These are phyloP conservation scores for Heliconius charithonia DNA, from an alignment of 2,888 invertebrate species.

Conservation along the genomic window DNA sequence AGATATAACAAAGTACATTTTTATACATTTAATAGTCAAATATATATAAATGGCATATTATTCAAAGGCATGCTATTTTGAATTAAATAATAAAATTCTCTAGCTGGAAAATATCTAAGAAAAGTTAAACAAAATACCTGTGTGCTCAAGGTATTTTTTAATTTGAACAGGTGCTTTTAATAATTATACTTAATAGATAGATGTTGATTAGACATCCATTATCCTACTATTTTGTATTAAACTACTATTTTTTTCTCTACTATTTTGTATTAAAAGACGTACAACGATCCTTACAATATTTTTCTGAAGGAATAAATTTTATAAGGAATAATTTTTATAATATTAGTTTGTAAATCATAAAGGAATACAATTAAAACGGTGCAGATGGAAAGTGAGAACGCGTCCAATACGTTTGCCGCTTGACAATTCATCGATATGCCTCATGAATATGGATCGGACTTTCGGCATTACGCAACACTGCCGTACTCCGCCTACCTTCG, in stretches of 20 bases:
- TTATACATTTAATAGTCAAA: too few species aligned
- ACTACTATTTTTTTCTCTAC: too few species aligned
- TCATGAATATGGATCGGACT: constrained; percentile 77
- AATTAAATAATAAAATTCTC: background rate
- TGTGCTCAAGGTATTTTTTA: background rate
- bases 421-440: constrained; percentile 71
- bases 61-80: background rate
- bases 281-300: background rate
- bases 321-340: background rate
- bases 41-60: background rate
- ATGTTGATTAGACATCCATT: too few species aligned
- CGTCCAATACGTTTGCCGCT: constrained; percentile 51
- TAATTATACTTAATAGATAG: too few species aligned
- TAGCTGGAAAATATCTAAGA: background rate
- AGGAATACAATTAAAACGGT: constrained; percentile 44
- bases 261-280: too few species aligned
- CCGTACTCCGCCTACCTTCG: background rate
- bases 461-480: constrained; percentile 54
- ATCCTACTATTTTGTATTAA: too few species aligned
- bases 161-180: background rate
- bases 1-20: too few species aligned
- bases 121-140: background rate
- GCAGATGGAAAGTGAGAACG: constrained; percentile 51
- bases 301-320: background rate
- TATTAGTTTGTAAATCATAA: background rate